Evolutionary conservation across 1,140 invertebrate species (phyloP).

Genomic region (Dendroctonus valens): DNA sequence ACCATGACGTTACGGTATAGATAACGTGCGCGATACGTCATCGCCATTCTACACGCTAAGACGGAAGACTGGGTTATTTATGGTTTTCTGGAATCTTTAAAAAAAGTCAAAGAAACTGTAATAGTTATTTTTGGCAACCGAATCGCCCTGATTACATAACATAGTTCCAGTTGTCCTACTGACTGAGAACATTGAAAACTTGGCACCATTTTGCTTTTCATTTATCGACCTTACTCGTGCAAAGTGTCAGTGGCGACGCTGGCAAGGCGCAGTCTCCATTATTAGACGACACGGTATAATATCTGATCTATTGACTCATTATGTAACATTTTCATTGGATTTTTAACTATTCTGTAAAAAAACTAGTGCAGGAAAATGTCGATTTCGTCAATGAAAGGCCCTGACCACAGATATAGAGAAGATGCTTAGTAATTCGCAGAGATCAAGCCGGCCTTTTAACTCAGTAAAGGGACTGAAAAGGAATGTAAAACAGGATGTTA

Average conservation of each 20-base stretch:
- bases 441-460: neutral
- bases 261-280: neutral
- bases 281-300: too few species aligned
- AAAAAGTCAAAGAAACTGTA: too few species aligned
- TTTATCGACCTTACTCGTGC: constrained; percentile 30
- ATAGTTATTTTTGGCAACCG: too few species aligned
- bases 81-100: too few species aligned
- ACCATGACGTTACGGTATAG: constrained; percentile 2
- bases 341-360: neutral
- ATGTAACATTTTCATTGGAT: neutral
- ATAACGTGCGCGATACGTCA: constrained; percentile 10
- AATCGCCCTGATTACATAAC: neutral
- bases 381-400: too few species aligned
- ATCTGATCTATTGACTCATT: neutral
- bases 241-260: constrained; percentile 31
- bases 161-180: neutral
- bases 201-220: constrained; percentile 20
- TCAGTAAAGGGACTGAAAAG: too few species aligned
- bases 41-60: neutral
- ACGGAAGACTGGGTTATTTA: too few species aligned
- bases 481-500: neutral
- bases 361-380: too few species aligned
- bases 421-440: too few species aligned
- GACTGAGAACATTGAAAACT: constrained; percentile 18
- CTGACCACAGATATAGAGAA: too few species aligned